Evolutionary conservation across 2,113 vertebrate genomes (phyloP).

Genomic region (Mohoua ochrocephala): DNA sequence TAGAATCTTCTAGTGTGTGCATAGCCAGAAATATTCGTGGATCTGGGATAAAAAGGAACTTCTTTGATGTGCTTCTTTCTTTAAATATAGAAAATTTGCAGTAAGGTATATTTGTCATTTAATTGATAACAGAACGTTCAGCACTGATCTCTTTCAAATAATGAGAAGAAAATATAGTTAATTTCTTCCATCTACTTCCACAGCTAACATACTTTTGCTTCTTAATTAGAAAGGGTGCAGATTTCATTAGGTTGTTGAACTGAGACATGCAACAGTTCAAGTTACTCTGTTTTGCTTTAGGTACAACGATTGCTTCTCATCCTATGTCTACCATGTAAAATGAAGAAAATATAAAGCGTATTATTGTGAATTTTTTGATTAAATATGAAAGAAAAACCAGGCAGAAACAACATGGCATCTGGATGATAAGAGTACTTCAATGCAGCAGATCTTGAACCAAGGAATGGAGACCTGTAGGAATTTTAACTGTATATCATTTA

Average conservation of each 20-base stretch:
- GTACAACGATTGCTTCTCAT: neutral
- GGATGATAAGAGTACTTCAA: neutral
- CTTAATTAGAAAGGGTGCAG: neutral
- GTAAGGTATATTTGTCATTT: neutral
- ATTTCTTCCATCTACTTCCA: neutral
- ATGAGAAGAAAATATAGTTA: neutral
- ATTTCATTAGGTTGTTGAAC: neutral
- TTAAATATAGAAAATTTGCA: neutral
- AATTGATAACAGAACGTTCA: neutral
- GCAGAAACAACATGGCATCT: neutral
- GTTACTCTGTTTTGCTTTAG: neutral
- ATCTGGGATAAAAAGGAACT: neutral
- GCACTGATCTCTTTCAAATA: neutral
- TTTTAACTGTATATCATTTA: constrained; percentile 12
- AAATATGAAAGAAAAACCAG: neutral
- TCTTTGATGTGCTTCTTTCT: neutral
- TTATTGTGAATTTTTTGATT: neutral
- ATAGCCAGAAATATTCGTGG: neutral
- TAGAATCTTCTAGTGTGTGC: neutral
- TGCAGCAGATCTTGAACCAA: neutral
- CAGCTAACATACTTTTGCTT: neutral
- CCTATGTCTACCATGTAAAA: neutral
- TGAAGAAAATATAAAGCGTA: neutral
- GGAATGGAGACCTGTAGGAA: neutral
- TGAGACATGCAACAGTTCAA: neutral